Percentiles rank a stretch among this genome's conserved stretches.
Evolutionary conservation across 2,113 vertebrate genomes (phyloP).

Genomic region (Lamprologus tigripictilis): DNA sequence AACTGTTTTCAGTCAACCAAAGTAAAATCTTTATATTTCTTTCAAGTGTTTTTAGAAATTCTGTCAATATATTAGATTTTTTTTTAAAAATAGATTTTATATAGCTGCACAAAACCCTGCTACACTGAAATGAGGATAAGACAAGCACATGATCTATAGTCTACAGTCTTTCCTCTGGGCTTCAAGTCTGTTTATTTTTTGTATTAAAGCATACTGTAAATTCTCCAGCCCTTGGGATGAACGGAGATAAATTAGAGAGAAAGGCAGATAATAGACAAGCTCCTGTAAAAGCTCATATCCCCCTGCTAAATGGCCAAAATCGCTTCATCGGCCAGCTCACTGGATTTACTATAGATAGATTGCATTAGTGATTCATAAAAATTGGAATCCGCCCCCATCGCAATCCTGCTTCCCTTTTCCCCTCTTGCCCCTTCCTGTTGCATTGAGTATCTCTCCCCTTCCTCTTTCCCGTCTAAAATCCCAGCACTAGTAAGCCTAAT

Average conservation of each 20-base stretch:
- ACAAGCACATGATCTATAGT: background rate
- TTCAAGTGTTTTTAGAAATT: background rate
- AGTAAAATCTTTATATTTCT: background rate
- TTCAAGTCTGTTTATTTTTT: background rate
- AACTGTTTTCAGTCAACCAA: background rate
- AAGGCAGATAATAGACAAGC: slow-evolving; percentile 1
- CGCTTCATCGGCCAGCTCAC: background rate
- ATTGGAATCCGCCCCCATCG: background rate
- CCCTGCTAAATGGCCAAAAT: background rate
- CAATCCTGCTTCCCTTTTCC: background rate
- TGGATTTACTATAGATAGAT: slow-evolving; percentile 41
- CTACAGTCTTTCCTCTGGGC: background rate
- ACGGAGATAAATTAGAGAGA: background rate
- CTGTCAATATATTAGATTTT: background rate
- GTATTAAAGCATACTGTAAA: background rate
- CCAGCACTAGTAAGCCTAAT: slow-evolving; percentile 40
- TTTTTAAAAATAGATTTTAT: rapidly evolving
- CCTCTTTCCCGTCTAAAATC: background rate
- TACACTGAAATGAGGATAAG: background rate
- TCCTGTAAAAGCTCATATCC: background rate
- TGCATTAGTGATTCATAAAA: slow-evolving; percentile 48
- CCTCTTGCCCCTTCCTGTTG: background rate
- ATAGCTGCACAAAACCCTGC: background rate
- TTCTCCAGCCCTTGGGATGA: background rate
- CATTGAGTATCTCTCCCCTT: background rate